Conservation (phyloP, 1,140 invertebrate species). For the Ectropis grisescens region DNA sequence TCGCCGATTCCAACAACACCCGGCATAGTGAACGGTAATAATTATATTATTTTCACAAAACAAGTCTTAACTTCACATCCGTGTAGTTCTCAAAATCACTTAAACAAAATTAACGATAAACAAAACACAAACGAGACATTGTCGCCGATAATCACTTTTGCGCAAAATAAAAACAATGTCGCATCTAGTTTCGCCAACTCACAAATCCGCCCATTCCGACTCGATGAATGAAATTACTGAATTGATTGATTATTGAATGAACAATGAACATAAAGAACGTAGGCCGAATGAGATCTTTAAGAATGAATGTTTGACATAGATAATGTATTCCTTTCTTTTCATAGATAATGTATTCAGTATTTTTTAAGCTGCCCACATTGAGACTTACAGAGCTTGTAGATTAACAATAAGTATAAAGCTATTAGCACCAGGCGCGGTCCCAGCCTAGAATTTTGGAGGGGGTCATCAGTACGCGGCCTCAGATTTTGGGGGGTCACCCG, state of each 20-base stretch:
- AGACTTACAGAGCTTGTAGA: too few relatives aligned
- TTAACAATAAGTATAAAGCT: too few relatives aligned
- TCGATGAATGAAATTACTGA: slow-evolving; percentile 40
- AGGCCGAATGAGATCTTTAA: neutral
- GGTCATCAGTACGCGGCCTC: too few relatives aligned
- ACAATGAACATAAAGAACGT: slow-evolving; percentile 8
- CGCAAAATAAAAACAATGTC: slow-evolving; percentile 56
- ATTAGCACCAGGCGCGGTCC: too few relatives aligned
- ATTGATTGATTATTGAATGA: slow-evolving; percentile 25
- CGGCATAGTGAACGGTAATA: slow-evolving; percentile 80
- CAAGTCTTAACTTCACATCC: slow-evolving; percentile 38
- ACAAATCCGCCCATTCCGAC: slow-evolving; percentile 24
- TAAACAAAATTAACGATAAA: slow-evolving; percentile 22
- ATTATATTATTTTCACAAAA: slow-evolving; percentile 24
- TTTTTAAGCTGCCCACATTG: too few relatives aligned
- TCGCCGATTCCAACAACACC: slow-evolving; percentile 91
- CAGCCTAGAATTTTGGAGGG: too few relatives aligned
- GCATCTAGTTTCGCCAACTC: slow-evolving; percentile 16
- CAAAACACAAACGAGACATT: slow-evolving; percentile 25
- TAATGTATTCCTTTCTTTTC: too few relatives aligned
- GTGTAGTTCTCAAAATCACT: slow-evolving; percentile 22
- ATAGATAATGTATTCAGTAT: too few relatives aligned
- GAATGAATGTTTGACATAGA: too few relatives aligned
- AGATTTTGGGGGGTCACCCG: too few relatives aligned
- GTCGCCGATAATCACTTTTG: slow-evolving; percentile 34